phyloP scores from a whole-genome alignment of 2,888 invertebrate species.

The Aplocera efformata region DNA sequence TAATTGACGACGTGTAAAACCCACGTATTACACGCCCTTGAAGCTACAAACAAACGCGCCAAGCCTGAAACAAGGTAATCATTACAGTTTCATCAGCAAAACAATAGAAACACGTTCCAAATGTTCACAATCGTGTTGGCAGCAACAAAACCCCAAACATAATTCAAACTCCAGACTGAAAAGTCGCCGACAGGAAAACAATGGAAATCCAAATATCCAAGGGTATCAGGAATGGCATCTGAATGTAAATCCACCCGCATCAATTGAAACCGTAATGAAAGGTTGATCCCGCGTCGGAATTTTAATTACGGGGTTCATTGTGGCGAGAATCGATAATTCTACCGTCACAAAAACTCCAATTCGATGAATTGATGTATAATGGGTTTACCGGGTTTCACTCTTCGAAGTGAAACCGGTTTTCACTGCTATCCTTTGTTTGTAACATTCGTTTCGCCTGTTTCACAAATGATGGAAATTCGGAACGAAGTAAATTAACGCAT shows the following conservation, averaged over 20 bases:
- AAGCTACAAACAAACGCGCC: neutral
- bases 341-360: constrained; percentile 11
- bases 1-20: too few relatives aligned
- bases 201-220: constrained; percentile 30
- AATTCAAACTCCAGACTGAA: constrained; percentile 21
- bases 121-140: neutral
- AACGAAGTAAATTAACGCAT: too few relatives aligned
- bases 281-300: constrained; percentile 41
- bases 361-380: constrained; percentile 2
- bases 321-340: constrained; percentile 14
- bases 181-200: constrained; percentile 21
- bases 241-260: constrained; percentile 42
- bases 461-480: too few relatives aligned
- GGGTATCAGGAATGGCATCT: constrained; percentile 25
- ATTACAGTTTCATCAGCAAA: neutral
- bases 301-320: constrained; percentile 44
- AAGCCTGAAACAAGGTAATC: neutral
- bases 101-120: neutral
- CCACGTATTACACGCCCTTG: too few relatives aligned
- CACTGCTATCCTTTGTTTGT: neutral
- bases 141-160: constrained; percentile 4
- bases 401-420: constrained; percentile 5
- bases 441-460: too few relatives aligned
- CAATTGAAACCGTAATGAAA: constrained; percentile 37
- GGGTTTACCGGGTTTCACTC: too few relatives aligned